Evolutionary conservation across 2,113 vertebrate species (phyloP).

Genomic region (Erpornis zantholeuca): DNA sequence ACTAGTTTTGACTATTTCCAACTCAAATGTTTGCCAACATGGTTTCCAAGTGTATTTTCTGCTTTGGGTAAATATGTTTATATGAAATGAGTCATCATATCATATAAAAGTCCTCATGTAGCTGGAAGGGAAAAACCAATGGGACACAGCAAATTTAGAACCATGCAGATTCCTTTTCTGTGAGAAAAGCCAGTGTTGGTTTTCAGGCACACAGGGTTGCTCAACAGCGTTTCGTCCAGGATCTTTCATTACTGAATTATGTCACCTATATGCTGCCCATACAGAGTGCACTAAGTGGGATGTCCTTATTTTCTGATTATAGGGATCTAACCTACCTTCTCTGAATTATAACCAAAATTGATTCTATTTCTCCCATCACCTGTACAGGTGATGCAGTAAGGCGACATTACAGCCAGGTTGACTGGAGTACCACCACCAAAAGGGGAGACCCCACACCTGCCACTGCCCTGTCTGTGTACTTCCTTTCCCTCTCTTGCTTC

Average conservation of each 20-base stretch:
- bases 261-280: not conserved
- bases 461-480: not conserved
- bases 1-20: slow-evolving; percentile 10
- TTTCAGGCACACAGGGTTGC: not conserved
- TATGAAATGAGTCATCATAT: not conserved
- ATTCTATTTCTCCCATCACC: not conserved
- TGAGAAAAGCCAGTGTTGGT: not conserved
- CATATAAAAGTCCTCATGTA: not conserved
- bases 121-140: not conserved
- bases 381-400: not conserved
- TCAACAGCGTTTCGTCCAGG: not conserved
- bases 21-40: not conserved
- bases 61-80: not conserved
- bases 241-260: not conserved
- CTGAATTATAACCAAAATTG: not conserved
- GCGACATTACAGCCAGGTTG: not conserved
- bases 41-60: not conserved
- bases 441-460: not conserved
- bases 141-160: not conserved
- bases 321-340: not conserved
- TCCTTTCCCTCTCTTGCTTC: not conserved
- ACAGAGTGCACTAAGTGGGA: not conserved
- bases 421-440: not conserved
- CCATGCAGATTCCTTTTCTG: not conserved
- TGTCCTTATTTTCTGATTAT: not conserved